phyloP scores from a whole-genome alignment of 1,140 invertebrate genomes.

The Halyomorpha halys region DNA sequence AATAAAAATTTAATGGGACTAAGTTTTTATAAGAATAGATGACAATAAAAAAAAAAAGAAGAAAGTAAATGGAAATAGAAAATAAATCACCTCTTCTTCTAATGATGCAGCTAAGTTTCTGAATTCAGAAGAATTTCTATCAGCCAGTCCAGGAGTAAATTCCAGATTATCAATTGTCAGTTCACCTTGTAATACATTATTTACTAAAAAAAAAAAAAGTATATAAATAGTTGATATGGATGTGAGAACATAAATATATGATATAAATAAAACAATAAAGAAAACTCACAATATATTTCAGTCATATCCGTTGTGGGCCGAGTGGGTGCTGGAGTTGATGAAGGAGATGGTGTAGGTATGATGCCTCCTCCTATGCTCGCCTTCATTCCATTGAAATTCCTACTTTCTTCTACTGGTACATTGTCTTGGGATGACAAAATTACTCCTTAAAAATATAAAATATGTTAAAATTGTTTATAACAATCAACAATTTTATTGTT shows the following conservation, averaged over 20 bases:
- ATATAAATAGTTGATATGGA: too few species aligned
- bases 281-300: constrained; percentile 31
- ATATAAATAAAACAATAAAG: too few species aligned
- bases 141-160: constrained; percentile 45
- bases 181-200: constrained; percentile 55
- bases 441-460: constrained; percentile 38
- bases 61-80: background rate
- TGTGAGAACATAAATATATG: too few species aligned
- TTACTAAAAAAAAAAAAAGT: constrained; percentile 40
- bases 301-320: constrained; percentile 42
- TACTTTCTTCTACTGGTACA: constrained; percentile 36
- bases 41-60: constrained; percentile 15
- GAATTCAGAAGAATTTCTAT: constrained; percentile 50
- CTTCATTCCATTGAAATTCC: constrained; percentile 25
- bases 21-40: too few species aligned
- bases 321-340: constrained; percentile 39
- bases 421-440: constrained; percentile 44
- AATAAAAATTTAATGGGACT: too few species aligned
- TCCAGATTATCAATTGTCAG: constrained; percentile 53
- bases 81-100: constrained; percentile 44
- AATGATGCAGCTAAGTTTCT: constrained; percentile 45
- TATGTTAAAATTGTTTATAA: background rate
- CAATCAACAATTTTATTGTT: too few species aligned
- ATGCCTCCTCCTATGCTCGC: constrained; percentile 31
- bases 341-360: constrained; percentile 39